Evolutionary conservation across 2,113 vertebrate species (phyloP).

Genomic region (Cryptotis parvus): DNA sequence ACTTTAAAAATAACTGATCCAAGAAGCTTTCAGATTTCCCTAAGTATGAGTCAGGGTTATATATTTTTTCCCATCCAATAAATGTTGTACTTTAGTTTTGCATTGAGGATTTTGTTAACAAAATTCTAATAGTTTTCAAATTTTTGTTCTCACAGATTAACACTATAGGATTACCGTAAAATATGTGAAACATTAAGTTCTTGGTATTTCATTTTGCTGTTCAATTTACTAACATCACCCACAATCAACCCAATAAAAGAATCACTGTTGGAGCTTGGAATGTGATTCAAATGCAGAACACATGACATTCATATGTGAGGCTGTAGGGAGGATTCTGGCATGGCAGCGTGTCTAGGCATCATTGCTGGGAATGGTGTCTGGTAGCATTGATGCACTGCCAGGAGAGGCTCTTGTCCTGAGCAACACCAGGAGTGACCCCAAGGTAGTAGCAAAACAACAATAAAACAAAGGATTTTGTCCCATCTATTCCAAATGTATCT

Average conservation of each 20-base stretch:
- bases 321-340: no score
- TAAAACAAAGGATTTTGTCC: background rate
- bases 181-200: background rate
- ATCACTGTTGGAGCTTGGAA: background rate
- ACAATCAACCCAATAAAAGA: background rate
- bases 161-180: background rate
- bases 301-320: no score
- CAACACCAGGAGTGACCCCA: no score
- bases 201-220: background rate
- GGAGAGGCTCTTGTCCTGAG: no score
- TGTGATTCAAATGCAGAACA: no score
- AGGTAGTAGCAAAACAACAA: no score
- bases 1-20: background rate
- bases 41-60: background rate
- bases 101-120: background rate
- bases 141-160: background rate
- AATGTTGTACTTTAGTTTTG: slow-evolving; percentile 9
- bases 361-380: no score
- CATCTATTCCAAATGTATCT: background rate
- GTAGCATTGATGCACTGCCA: no score
- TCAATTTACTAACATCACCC: slow-evolving; percentile 26
- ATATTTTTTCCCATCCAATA: background rate
- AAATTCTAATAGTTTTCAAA: background rate
- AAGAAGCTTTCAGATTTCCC: slow-evolving; percentile 3
- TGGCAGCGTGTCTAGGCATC: no score